Conservation (phyloP, 2,797 vertebrate species). For the Sebastes iracundus region DNA sequence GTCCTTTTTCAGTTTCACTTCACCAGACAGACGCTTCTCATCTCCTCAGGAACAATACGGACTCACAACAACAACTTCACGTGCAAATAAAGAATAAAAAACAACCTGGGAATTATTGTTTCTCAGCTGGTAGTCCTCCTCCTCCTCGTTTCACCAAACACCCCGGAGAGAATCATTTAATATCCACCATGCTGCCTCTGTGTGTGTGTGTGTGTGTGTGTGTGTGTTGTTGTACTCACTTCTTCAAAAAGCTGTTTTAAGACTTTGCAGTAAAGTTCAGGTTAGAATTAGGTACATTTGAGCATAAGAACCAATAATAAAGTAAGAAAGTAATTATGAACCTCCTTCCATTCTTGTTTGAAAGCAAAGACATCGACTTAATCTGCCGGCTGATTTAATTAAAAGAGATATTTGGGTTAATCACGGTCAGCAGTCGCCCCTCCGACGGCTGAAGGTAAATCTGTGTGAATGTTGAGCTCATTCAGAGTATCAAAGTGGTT, state of each 20-base stretch:
- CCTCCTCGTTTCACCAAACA: background rate
- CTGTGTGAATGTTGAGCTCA: no score
- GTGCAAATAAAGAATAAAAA: constrained; percentile 10
- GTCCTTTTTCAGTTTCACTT: constrained; percentile 9
- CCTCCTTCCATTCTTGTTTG: no score
- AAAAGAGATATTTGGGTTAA: no score
- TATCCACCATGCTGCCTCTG: background rate
- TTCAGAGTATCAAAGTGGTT: no score
- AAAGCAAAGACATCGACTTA: no score
- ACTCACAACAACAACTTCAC: background rate
- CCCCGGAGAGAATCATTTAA: background rate
- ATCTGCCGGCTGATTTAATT: no score
- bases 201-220: background rate
- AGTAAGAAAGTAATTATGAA: no score
- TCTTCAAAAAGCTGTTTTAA: background rate
- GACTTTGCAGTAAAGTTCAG: no score
- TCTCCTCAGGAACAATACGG: constrained; percentile 7
- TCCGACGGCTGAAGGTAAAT: no score
- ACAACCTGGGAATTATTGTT: background rate
- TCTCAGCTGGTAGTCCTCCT: background rate
- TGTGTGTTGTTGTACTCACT: background rate
- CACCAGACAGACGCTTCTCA: background rate
- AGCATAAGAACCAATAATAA: no score
- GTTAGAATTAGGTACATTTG: no score
- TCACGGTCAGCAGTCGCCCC: no score